Base-by-base conservation (phyloP, 2,888 invertebrate species). In the Amphipyra berbera region DNA sequence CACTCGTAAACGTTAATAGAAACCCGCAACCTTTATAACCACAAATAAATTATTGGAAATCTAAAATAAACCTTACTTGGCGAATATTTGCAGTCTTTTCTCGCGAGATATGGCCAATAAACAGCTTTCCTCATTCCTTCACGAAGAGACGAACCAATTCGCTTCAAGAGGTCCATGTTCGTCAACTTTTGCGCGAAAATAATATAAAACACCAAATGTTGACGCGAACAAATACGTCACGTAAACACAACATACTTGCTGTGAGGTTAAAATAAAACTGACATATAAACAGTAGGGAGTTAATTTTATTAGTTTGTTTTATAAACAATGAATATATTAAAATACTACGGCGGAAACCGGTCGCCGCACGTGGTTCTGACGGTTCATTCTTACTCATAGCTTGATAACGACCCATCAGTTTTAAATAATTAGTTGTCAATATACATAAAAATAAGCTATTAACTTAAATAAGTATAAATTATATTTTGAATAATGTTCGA, bases 221-320 rank as follows among this genome's bases (percentile, higher is more conserved):
- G 46, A 73, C 64, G 64, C 76, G 69, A 70, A 67, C 54, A 54
- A 60, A 63, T 53, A 59, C 60, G 56, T 56, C 60, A 61, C 73
- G 54, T 56, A 79, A 71, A 87, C 87, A 82, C 90, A 88, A 80
- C 90, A 90, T 90, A 73, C 82, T 87, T 82, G 80, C 78, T 50
- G 71, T 72, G 82, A 79, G 72, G 77, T 76, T 62, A 68, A 81
- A 79, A 82, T 76, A 76, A 80, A 77, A 91, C 89, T 90, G 87
- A 79, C 65, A 79, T 76, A 77, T 78, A 79, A 72, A 82, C 58
- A 61, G 50, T 55, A 70, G 56, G 63, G 65, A 78, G 58, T 79
- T 74, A 80, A 79, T 81, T 84, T 83, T 83, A 81, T 82, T 76
- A 65, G 73, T 75, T 73, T 75, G 78, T 76, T 81, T 66, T 71